Percentiles rank a stretch among this genome's conserved stretches.
Conservation (phyloP, 2,888 invertebrate genomes). For the Alcis repandata region DNA sequence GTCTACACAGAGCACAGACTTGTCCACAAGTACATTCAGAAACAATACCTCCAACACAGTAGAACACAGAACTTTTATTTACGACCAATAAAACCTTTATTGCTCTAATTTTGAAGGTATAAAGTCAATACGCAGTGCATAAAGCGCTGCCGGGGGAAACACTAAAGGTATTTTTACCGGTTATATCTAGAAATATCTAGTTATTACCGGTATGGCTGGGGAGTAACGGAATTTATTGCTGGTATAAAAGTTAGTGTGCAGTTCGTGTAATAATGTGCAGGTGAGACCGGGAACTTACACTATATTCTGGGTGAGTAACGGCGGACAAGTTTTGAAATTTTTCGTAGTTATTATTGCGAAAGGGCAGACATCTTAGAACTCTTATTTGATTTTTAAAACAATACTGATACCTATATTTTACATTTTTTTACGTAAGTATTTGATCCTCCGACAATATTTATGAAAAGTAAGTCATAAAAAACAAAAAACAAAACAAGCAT, state of each 20-base stretch:
- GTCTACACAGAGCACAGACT: too few species aligned
- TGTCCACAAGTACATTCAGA: conserved; percentile 17
- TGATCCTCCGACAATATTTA: too few species aligned
- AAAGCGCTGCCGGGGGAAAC: conserved; percentile 48
- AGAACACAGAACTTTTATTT: conserved; percentile 56
- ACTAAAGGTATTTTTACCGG: conserved; percentile 58
- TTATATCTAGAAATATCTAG: conserved; percentile 62
- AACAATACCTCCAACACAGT: conserved; percentile 35
- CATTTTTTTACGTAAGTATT: too few species aligned
- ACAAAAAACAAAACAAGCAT: background rate
- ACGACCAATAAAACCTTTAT: conserved; percentile 71
- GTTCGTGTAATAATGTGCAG: conserved; percentile 71
- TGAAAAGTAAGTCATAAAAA: too few species aligned
- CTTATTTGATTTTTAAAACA: background rate
- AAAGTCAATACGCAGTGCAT: conserved; percentile 57
- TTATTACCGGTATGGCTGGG: conserved; percentile 50
- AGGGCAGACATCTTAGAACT: background rate
- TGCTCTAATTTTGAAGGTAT: conserved; percentile 66
- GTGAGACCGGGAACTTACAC: conserved; percentile 44
- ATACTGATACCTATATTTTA: too few species aligned
- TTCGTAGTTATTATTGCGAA: conserved; percentile 19
- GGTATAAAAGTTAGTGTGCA: conserved; percentile 73
- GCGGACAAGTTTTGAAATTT: conserved; percentile 21
- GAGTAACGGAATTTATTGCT: conserved; percentile 68
- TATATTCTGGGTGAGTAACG: conserved; percentile 23